Base-by-base conservation (phyloP, 1,140 invertebrate genomes). In the Mactra quadrangularis region DNA sequence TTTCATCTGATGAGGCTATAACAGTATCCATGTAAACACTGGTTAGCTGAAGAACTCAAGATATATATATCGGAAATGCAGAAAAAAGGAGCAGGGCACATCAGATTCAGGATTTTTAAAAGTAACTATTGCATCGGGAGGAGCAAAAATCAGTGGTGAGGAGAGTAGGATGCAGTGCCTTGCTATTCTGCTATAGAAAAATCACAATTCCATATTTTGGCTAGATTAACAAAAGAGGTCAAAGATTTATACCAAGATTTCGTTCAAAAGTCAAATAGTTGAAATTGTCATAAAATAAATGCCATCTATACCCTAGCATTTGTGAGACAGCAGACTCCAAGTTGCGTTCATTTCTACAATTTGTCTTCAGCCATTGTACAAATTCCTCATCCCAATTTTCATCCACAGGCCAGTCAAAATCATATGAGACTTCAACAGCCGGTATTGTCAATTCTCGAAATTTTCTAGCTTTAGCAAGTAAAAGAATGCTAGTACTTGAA, bases 351-450 rank as follows among this genome's bases (percentile, higher is more conserved):
- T 31, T 75, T 59, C 59, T 70, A 59, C 83, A 81, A 45, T 55
- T 70, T 50, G 27, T 19, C 68, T 84, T 84, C 27, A 88, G 45
- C 74, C 77, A 83, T 3, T 74, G 45, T 13, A 85, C 22, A 52
- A 85, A 82, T 6, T 85, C 85, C 0, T 41, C 29, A 55, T 75
- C 53, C 64, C 71, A 85, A 19, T 77, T 41, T 22, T 81, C 50
- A 53, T 71, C 29, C 17, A 53, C 29, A 19, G 82, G 77, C 83
- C 85, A 87, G 52, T 88, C 87, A 79, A 79, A 79, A 50, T 85
- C 85, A 53, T 87, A 88, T 9, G 87, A 86, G 7, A 88, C 81
- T 50, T 87, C 85, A 11, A 87, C 85, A 57, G 68, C 59, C 19
- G 64, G 85, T n/a, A 88, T 55, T 27, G 78, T 45, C 7, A 88